Percentiles rank a stretch among this genome's conserved stretches.
phyloP scores from a whole-genome alignment of 1,140 invertebrate species.

The Cyrtorhinus lividipennis region DNA sequence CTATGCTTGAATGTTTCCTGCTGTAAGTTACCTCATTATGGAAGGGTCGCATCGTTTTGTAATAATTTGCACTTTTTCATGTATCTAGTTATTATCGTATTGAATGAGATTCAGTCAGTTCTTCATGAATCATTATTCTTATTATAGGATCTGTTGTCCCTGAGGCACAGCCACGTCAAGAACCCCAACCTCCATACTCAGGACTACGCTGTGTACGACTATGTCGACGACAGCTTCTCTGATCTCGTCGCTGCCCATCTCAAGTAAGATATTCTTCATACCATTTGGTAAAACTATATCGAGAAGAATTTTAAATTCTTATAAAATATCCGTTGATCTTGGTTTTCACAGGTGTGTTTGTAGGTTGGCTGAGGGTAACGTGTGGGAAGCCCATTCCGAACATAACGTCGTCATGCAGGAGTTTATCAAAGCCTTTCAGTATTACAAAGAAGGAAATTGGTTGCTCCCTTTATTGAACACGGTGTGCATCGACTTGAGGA shows the following conservation, averaged over 20 bases:
- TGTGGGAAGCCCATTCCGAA: conserved; percentile 57
- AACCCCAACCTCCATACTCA: conserved; percentile 12
- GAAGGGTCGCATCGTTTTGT: too few species aligned
- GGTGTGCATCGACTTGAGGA: conserved; percentile 72
- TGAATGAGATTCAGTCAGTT: too few species aligned
- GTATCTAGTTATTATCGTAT: too few species aligned
- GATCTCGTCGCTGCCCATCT: conserved; percentile 19
- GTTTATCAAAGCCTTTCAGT: conserved; percentile 70
- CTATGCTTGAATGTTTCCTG: too few species aligned
- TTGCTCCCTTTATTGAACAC: conserved; percentile 77
- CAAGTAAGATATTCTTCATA: conserved; percentile 15
- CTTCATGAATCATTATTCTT: too few species aligned
- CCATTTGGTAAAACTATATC: not conserved
- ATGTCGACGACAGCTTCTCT: conserved; percentile 16
- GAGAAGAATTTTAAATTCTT: too few species aligned
- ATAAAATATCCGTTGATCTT: conserved; percentile 29
- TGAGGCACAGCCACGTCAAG: conserved; percentile 13
- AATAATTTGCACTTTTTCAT: too few species aligned
- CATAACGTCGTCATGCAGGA: conserved; percentile 63
- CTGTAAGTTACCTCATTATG: conserved; percentile 14
- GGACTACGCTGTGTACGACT: conserved; percentile 6
- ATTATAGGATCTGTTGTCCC: conserved; percentile 20
- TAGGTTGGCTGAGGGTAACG: conserved; percentile 47
- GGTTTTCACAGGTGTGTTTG: conserved; percentile 40
- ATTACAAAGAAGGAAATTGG: conserved; percentile 93